Conservation (phyloP, 1,140 invertebrate genomes). For the Triops cancriformis region DNA sequence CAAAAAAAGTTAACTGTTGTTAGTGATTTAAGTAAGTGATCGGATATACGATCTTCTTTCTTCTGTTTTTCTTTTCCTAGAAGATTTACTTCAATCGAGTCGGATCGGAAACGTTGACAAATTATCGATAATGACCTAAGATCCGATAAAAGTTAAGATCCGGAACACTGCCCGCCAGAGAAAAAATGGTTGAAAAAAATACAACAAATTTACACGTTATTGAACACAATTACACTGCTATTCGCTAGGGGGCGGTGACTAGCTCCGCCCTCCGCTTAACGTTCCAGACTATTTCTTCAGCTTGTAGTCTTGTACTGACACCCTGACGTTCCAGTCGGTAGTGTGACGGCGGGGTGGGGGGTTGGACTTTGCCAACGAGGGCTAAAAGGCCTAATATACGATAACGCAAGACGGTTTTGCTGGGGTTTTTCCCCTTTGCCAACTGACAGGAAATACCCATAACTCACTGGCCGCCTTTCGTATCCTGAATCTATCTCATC, state of each 20-base stretch:
- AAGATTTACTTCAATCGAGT: too few relatives aligned
- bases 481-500: constrained; percentile 1
- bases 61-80: too few relatives aligned
- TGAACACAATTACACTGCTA: neutral
- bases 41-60: neutral
- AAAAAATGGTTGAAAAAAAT: too few relatives aligned
- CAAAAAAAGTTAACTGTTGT: too few relatives aligned
- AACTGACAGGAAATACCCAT: neutral
- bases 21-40: too few relatives aligned
- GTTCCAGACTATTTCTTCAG: neutral
- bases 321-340: neutral
- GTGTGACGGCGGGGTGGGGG: neutral
- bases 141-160: too few relatives aligned
- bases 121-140: too few relatives aligned
- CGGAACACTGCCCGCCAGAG: too few relatives aligned
- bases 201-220: neutral
- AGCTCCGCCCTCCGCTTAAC: too few relatives aligned
- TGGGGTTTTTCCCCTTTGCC: neutral
- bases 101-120: too few relatives aligned
- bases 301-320: neutral
- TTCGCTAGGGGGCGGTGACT: too few relatives aligned
- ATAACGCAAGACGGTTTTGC: neutral
- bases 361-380: neutral
- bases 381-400: neutral
- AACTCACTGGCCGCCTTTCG: constrained; percentile 3